Evolutionary conservation across 2,888 invertebrate species (phyloP), one percentile per base, ranked within the genome.

Genomic region (Cetonia aurata): DNA sequence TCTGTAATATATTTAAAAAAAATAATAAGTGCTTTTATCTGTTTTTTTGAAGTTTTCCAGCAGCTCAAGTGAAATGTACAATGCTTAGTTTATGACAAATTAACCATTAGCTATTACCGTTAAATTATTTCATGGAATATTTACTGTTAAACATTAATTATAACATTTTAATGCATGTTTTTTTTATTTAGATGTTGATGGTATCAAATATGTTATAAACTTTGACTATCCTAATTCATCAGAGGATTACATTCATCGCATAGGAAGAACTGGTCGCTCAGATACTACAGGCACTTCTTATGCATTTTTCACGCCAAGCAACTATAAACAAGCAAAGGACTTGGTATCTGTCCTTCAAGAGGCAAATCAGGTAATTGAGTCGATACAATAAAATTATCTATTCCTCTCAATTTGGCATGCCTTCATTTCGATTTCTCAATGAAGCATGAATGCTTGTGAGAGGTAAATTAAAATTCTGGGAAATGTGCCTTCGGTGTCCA

Each of bases 151-250:
- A 37, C 37, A 8, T 37, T 37, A 10, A 37, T 8, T 37, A 37
- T 4, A 4, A 25, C 37, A 37, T 37, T 37, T 37, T 37, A 37
- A 37, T 37, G 37, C 19, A 17, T 31, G 46, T 72, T 67, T 71
- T n/a, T n/a, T 71, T 68, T 78, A 85, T 86, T 81, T 89, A 97
- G 96, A 97, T 91, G 96, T 97, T 82, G 96, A 96, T 84, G 96
- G 96, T 83, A 96, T 98, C 81, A 96, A 96, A 87, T 96, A 93
- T 87, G 97, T 98, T 76, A 95, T 97, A 84, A 98, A 97, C 88
- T 96, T 93, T 88, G 97, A 97, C 87, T 98, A 96, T 86, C 97
- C 97, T 69, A 94, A 94, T 85, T 96, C 95, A 72, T 95, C 96
- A 68, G 97, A 98, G 85, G 96, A 97, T 86, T 97, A 97, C 84